phyloP scores from a whole-genome alignment of 2,888 invertebrate species.

The Drosophila neotestacea region DNA sequence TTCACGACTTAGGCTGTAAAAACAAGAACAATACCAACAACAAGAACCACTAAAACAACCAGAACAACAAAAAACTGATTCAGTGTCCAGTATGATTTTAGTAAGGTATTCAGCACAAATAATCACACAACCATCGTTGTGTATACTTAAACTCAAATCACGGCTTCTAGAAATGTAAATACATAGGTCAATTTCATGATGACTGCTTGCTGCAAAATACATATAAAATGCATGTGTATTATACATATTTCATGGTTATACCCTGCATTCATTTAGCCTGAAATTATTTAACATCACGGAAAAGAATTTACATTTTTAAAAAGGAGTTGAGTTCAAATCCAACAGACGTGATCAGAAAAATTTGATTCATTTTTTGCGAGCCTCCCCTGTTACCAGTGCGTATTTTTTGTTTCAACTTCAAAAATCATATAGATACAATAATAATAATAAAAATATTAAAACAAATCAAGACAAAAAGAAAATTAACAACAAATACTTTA shows the following conservation, averaged over 20 bases:
- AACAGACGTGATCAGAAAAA: slow-evolving; percentile 23
- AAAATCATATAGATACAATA: slow-evolving; percentile 35
- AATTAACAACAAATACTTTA: slow-evolving; percentile 62
- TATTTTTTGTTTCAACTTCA: slow-evolving; percentile 76
- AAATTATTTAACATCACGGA: slow-evolving; percentile 19
- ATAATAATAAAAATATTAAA: slow-evolving; percentile 30
- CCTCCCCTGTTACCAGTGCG: slow-evolving; percentile 84
- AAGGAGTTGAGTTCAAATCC: slow-evolving; percentile 21
- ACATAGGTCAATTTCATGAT: slow-evolving; percentile 34
- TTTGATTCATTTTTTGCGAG: slow-evolving; percentile 82
- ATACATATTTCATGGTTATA: slow-evolving; percentile 3
- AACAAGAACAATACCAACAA: slow-evolving; percentile 54
- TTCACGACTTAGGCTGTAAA: slow-evolving; percentile 75
- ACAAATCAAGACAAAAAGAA: slow-evolving; percentile 20
- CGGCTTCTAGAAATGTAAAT: slow-evolving; percentile 39
- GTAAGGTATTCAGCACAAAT: slow-evolving; percentile 82
- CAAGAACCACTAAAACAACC: slow-evolving; percentile 44
- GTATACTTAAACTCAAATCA: slow-evolving; percentile 22
- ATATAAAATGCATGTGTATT: background rate
- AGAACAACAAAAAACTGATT: slow-evolving; percentile 65
- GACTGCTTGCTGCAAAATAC: slow-evolving; percentile 22
- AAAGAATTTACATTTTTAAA: slow-evolving; percentile 36
- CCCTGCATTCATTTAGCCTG: slow-evolving; percentile 1
- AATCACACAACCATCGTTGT: slow-evolving; percentile 39
- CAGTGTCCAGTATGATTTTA: slow-evolving; percentile 83